Evolutionary conservation across 2,888 invertebrate genomes (phyloP).

Genomic region (Rotaria macrura): DNA sequence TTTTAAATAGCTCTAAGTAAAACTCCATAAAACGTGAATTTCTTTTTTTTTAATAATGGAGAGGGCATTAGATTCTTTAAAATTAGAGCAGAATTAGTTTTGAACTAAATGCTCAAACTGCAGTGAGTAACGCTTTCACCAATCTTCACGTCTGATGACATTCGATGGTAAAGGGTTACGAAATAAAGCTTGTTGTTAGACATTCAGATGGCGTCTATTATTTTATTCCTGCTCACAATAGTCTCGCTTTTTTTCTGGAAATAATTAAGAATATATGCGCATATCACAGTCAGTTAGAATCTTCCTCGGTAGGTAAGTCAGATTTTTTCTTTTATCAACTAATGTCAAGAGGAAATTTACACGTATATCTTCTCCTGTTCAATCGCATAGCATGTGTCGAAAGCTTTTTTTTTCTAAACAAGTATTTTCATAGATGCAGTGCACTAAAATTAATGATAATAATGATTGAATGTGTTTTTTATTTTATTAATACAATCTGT

Average conservation of each 20-base stretch:
- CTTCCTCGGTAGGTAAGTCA: background rate
- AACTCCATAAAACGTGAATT: too few relatives aligned
- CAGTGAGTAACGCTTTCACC: too few relatives aligned
- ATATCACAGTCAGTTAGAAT: background rate
- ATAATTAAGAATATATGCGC: background rate
- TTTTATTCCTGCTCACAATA: background rate
- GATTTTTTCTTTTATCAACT: background rate
- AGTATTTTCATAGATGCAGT: background rate
- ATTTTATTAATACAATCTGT: background rate
- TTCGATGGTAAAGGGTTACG: too few relatives aligned
- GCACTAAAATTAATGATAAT: background rate
- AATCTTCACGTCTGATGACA: too few relatives aligned
- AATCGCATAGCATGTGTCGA: background rate
- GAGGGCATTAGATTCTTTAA: too few relatives aligned
- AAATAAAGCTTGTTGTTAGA: too few relatives aligned
- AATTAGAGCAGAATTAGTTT: too few relatives aligned
- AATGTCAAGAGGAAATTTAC: background rate
- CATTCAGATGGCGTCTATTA: background rate
- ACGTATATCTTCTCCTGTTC: background rate
- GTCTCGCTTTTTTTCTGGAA: background rate
- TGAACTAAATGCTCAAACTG: too few relatives aligned
- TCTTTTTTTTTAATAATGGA: too few relatives aligned
- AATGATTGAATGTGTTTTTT: background rate
- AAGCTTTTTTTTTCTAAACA: background rate
- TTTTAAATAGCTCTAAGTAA: too few relatives aligned